phyloP scores from a whole-genome alignment of 1,140 invertebrate species.

The Eumeta japonica region DNA sequence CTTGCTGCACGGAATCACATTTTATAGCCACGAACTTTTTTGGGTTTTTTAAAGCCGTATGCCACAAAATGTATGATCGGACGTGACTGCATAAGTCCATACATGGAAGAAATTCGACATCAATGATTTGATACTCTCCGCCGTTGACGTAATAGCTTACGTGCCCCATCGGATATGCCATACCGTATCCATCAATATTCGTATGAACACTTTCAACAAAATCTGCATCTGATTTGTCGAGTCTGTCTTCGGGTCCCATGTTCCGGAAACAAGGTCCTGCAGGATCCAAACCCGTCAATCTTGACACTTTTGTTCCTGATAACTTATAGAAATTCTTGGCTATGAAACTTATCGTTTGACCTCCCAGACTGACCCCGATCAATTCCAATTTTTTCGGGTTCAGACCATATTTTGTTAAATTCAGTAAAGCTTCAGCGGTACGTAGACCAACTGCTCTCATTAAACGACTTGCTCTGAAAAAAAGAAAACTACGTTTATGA shows the following conservation, averaged over 20 bases:
- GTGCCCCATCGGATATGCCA: slow-evolving; percentile 59
- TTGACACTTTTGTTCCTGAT: slow-evolving; percentile 15
- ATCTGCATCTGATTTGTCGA: not conserved
- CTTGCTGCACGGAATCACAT: slow-evolving; percentile 25
- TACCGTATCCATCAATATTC: slow-evolving; percentile 63
- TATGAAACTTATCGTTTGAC: not conserved
- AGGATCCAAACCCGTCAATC: slow-evolving; percentile 3
- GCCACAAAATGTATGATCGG: slow-evolving; percentile 31
- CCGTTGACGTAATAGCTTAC: slow-evolving; percentile 70
- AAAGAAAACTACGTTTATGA: not conserved
- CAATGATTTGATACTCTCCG: slow-evolving; percentile 61
- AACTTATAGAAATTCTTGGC: slow-evolving; percentile 8
- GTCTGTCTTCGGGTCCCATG: not conserved
- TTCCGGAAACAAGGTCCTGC: not conserved
- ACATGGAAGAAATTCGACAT: slow-evolving; percentile 26
- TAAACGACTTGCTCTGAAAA: slow-evolving; percentile 31
- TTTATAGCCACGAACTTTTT: slow-evolving; percentile 29
- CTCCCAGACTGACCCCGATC: slow-evolving; percentile 1
- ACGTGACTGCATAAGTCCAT: slow-evolving; percentile 40
- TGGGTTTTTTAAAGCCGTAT: slow-evolving; percentile 17
- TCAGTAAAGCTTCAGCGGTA: slow-evolving; percentile 27
- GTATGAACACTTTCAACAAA: slow-evolving; percentile 61
- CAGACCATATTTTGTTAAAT: slow-evolving; percentile 14
- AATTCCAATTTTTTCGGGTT: not conserved
- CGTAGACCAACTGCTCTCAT: slow-evolving; percentile 29